Evolutionary conservation across 2,797 vertebrate genomes (phyloP).

Genomic region (Perodicticus potto): DNA sequence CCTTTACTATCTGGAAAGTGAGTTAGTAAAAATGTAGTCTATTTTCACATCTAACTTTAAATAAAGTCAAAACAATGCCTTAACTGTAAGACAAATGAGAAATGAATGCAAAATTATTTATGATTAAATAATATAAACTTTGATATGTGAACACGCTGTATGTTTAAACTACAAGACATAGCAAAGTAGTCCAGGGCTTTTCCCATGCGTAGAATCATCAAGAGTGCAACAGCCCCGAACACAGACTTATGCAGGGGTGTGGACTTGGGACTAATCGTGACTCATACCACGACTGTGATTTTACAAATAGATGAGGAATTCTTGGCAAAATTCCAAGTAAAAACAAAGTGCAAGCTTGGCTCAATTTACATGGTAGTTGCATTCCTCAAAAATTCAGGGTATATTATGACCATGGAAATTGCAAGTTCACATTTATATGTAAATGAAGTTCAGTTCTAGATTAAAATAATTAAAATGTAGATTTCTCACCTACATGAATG

Average conservation of each 20-base stretch:
- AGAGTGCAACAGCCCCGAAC: not conserved
- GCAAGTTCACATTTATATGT: slow-evolving; percentile 55
- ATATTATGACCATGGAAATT: slow-evolving; percentile 20
- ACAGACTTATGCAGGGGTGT: accelerated
- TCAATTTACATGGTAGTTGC: not conserved
- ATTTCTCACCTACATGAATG: slow-evolving; percentile 2
- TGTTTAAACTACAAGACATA: not conserved
- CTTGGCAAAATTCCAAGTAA: slow-evolving; percentile 47
- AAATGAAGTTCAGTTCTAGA: slow-evolving; percentile 59
- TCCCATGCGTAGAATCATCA: accelerated
- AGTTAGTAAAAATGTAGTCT: not conserved
- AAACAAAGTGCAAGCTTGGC: slow-evolving; percentile 25
- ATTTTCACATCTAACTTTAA: slow-evolving; percentile 51
- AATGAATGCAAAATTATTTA: not conserved
- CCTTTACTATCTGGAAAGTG: not conserved
- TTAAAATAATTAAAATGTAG: slow-evolving; percentile 52
- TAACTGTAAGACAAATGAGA: not conserved
- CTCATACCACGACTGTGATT: not conserved
- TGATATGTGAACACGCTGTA: not conserved
- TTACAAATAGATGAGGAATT: not conserved
- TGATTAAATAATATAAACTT: not conserved
- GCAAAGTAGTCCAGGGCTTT: not conserved
- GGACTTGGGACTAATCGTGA: not conserved
- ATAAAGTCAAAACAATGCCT: slow-evolving; percentile 12
- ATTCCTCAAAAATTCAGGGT: slow-evolving; percentile 48